Conservation (phyloP, 64 coral and sea anemone genomes). For the Anthopleura sola region DNA sequence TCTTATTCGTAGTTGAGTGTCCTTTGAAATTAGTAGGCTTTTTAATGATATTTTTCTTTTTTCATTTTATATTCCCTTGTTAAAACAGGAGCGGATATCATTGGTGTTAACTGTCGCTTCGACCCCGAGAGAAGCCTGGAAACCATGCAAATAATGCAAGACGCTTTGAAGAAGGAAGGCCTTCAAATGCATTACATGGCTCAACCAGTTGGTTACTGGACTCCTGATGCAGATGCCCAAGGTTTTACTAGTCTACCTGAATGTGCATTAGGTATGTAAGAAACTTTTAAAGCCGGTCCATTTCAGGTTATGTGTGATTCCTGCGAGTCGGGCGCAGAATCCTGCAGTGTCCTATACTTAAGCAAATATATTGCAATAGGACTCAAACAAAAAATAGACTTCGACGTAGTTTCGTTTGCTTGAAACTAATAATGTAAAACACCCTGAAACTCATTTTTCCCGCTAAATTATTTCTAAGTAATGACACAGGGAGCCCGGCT, state of each 20-base stretch:
- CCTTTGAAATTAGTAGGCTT: not conserved
- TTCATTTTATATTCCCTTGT: not conserved
- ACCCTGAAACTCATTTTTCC: too few species aligned
- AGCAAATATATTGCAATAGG: too few species aligned
- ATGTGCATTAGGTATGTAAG: constrained; percentile 56
- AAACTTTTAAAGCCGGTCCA: too few species aligned
- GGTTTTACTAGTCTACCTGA: constrained; percentile 57
- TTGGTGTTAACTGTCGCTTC: constrained; percentile 78
- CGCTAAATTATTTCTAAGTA: too few species aligned
- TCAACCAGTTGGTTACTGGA: constrained; percentile 71
- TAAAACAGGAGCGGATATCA: constrained; percentile 68
- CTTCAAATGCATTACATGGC: constrained; percentile 42
- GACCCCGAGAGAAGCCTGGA: constrained; percentile 52
- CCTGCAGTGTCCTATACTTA: too few species aligned
- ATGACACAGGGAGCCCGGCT: too few species aligned
- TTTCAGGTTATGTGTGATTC: too few species aligned
- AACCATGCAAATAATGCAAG: constrained; percentile 65
- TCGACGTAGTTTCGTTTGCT: too few species aligned
- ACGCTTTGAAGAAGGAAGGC: constrained; percentile 68
- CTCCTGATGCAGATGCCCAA: constrained; percentile 33
- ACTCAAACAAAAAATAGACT: too few species aligned
- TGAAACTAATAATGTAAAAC: too few species aligned
- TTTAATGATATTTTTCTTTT: not conserved
- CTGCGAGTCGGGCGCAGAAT: too few species aligned
- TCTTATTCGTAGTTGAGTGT: too few species aligned